A percentile compares a stretch with the other conserved stretches of the same genome.
Evolutionary conservation across 2,888 invertebrate species (phyloP).

Genomic region (Gari tellinella): DNA sequence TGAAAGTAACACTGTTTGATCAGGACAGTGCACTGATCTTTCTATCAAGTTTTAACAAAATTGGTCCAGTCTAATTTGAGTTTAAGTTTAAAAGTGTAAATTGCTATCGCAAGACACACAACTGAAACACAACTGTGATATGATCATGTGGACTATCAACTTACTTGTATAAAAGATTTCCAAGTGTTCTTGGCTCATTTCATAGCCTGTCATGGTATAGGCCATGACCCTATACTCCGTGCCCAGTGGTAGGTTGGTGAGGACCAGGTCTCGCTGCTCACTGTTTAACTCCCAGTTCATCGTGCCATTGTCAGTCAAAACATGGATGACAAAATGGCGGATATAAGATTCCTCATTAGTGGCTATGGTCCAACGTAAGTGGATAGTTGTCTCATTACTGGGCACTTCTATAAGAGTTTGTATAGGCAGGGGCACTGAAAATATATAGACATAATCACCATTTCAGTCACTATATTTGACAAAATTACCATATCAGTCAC

Average conservation of each 20-base stretch:
- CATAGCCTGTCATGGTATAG: constrained; percentile 60
- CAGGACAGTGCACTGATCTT: too few species aligned
- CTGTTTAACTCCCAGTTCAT: constrained; percentile 14
- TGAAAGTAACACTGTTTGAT: too few species aligned
- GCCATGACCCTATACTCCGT: constrained; percentile 64
- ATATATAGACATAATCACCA: not conserved
- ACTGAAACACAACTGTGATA: too few species aligned
- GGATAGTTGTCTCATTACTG: constrained; percentile 35
- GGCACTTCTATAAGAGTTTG: constrained; percentile 31
- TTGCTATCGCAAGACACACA: too few species aligned
- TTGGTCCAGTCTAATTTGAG: too few species aligned
- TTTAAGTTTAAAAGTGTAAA: too few species aligned
- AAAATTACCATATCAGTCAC: too few species aligned
- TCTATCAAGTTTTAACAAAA: too few species aligned
- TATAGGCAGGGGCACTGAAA: constrained; percentile 50
- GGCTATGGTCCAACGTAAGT: constrained; percentile 43
- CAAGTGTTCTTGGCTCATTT: constrained; percentile 51
- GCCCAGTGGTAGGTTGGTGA: constrained; percentile 61
- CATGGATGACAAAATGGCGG: constrained; percentile 23
- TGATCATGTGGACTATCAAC: too few species aligned
- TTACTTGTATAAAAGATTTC: constrained; percentile 64
- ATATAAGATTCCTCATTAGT: constrained; percentile 25
- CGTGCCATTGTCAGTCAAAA: constrained; percentile 22
- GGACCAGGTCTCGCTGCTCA: constrained; percentile 34
- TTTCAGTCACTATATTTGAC: not conserved